These are phyloP conservation scores for Hemiscyllium ocellatum DNA, from an alignment of 2,113 vertebrate genomes.

Conservation along the genomic window DNA sequence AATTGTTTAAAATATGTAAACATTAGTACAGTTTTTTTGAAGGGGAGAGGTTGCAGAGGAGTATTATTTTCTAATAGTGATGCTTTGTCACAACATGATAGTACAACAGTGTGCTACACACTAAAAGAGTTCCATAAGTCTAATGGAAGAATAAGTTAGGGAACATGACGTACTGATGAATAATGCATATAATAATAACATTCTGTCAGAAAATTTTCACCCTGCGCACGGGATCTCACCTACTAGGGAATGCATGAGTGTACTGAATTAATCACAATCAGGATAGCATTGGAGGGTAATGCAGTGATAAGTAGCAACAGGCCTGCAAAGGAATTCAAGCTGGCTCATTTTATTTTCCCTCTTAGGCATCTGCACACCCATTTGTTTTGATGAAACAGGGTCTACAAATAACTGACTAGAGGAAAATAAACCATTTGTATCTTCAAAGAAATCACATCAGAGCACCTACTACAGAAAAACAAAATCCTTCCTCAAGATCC, in stretches of 20 bases:
- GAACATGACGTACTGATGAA: background rate
- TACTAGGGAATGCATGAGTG: background rate
- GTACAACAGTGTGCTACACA: background rate
- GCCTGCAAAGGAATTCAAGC: conserved; percentile 26
- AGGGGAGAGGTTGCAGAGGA: background rate
- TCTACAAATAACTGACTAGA: background rate
- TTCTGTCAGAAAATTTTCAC: background rate
- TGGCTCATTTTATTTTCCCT: background rate
- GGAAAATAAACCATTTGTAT: background rate
- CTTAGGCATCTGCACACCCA: background rate
- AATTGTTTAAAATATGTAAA: background rate
- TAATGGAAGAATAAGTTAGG: background rate
- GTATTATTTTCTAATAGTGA: background rate
- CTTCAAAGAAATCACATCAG: background rate
- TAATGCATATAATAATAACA: background rate
- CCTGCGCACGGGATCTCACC: background rate
- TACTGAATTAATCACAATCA: background rate
- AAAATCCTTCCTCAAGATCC: background rate
- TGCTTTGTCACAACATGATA: background rate
- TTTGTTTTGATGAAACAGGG: background rate
- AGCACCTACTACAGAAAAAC: background rate
- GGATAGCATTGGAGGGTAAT: background rate
- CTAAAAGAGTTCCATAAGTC: background rate
- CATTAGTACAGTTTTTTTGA: background rate
- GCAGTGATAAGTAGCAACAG: conserved; percentile 16